A percentile compares a stretch with the other conserved stretches of the same genome.
These are phyloP conservation scores for Drosophila nikananu DNA, from an alignment of 1,140 invertebrate genomes.

Conservation along the genomic window DNA sequence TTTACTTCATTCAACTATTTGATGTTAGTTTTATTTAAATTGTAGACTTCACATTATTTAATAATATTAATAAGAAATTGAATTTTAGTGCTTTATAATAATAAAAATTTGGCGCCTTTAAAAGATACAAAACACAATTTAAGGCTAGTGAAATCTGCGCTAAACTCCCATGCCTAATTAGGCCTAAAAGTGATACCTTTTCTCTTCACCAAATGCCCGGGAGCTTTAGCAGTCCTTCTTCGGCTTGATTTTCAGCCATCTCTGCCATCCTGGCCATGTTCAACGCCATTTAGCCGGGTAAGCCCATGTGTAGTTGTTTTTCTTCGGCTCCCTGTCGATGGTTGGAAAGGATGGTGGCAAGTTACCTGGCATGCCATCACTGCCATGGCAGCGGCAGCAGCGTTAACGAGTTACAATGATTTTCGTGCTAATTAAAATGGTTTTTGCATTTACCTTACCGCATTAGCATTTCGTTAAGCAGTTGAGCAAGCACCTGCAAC, in stretches of 20 bases:
- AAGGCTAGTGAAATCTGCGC: background rate
- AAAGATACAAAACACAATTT: background rate
- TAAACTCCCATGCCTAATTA: background rate
- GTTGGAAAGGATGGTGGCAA: constrained; percentile 12
- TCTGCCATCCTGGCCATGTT: constrained; percentile 22
- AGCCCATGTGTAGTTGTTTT: constrained; percentile 35
- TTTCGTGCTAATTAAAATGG: constrained; percentile 84
- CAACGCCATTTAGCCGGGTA: constrained; percentile 29
- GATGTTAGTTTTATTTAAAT: no score
- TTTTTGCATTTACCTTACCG: constrained; percentile 83
- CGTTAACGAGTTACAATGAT: constrained; percentile 83
- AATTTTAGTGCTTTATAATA: no score
- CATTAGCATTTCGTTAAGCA: constrained; percentile 82
- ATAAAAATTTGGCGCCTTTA: no score
- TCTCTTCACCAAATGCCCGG: no score
- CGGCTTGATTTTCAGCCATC: constrained; percentile 8
- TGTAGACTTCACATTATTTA: no score
- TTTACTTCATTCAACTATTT: no score
- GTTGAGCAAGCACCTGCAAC: constrained; percentile 74
- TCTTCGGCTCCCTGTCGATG: constrained; percentile 41
- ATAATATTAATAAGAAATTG: no score
- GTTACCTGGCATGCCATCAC: constrained; percentile 6
- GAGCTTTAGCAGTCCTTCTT: background rate
- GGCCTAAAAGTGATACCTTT: background rate
- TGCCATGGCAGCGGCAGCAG: constrained; percentile 37